Conservation (phyloP, 1,140 invertebrate genomes). For the Ostrea denselamellosa region DNA sequence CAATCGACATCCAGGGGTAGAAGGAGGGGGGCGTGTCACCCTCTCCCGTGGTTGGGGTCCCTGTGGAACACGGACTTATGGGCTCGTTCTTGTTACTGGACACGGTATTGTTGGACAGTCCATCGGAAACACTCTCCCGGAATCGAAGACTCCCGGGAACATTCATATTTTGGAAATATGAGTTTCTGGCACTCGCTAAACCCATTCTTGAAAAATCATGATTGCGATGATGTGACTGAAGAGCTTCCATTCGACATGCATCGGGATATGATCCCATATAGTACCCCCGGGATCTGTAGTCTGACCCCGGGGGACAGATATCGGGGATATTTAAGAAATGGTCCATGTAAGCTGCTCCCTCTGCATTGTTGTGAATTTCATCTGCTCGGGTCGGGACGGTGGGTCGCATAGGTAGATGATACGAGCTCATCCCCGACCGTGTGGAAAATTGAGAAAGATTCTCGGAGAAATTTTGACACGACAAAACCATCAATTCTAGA, state of each 20-base stretch:
- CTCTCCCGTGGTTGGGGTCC: constrained; percentile 59
- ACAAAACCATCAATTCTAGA: constrained; percentile 68
- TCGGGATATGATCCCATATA: constrained; percentile 72
- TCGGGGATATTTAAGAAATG: constrained; percentile 77
- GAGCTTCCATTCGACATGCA: constrained; percentile 75
- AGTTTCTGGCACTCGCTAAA: constrained; percentile 67
- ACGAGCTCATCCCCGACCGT: constrained; percentile 66
- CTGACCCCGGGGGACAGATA: constrained; percentile 72
- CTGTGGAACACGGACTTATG: constrained; percentile 70
- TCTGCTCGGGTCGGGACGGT: constrained; percentile 60
- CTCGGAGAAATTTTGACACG: constrained; percentile 63
- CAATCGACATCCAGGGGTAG: constrained; percentile 77
- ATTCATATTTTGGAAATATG: constrained; percentile 75
- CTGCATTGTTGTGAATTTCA: constrained; percentile 63
- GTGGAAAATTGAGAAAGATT: constrained; percentile 55
- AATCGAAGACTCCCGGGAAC: constrained; percentile 70
- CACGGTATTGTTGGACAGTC: constrained; percentile 51
- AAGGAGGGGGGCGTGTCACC: constrained; percentile 70
- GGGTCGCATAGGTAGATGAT: constrained; percentile 64
- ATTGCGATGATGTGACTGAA: constrained; percentile 69
- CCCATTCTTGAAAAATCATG: constrained; percentile 74
- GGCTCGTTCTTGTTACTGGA: constrained; percentile 66
- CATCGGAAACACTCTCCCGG: constrained; percentile 65
- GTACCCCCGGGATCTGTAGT: constrained; percentile 72
- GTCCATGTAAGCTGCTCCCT: constrained; percentile 74